Evolutionary conservation across 1,140 invertebrate species (phyloP).

Genomic region (Trichogramma pretiosum): DNA sequence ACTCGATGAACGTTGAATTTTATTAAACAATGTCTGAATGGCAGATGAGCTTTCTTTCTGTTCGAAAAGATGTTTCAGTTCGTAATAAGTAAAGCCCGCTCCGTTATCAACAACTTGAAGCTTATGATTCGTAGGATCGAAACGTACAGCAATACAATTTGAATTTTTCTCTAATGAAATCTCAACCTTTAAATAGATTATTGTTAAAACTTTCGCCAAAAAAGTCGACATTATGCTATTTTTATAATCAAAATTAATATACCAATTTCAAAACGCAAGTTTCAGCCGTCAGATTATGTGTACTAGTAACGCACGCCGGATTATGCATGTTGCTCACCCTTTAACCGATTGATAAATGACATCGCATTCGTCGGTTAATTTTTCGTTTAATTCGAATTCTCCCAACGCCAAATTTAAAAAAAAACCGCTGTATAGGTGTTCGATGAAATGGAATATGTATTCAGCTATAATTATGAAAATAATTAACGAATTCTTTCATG

Average conservation of each 20-base stretch:
- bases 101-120: constrained; percentile 38
- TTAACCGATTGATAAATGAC: too few relatives aligned
- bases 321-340: too few relatives aligned
- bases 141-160: constrained; percentile 28
- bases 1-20: constrained; percentile 16
- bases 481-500: too few relatives aligned
- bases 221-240: constrained; percentile 1
- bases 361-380: too few relatives aligned
- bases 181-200: constrained; percentile 18
- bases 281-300: constrained; percentile 17
- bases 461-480: too few relatives aligned
- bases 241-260: constrained; percentile 7
- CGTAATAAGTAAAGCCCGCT: constrained; percentile 23
- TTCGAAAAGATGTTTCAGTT: constrained; percentile 22
- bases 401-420: too few relatives aligned
- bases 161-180: constrained; percentile 28
- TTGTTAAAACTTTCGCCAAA: not conserved
- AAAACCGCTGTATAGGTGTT: too few relatives aligned
- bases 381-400: too few relatives aligned
- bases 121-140: constrained; percentile 19
- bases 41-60: not conserved
- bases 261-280: constrained; percentile 28
- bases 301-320: too few relatives aligned
- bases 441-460: too few relatives aligned
- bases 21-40: constrained; percentile 17